phyloP scores from a whole-genome alignment of 2,888 invertebrate genomes.

The Ophonus ardosiacus region DNA sequence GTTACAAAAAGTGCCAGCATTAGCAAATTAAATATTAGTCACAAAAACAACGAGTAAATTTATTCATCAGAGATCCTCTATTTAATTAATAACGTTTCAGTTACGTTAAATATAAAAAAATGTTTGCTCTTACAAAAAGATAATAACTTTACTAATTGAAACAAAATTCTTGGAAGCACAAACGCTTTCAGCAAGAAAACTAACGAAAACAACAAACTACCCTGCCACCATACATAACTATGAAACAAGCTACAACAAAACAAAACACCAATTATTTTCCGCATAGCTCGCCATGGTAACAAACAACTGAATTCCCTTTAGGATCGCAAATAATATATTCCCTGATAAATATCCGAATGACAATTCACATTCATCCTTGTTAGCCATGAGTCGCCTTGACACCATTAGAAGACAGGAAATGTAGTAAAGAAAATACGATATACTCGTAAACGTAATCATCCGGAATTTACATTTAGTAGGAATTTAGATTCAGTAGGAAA shows the following conservation, averaged over 20 bases:
- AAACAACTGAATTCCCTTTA: background rate
- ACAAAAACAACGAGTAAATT: no score
- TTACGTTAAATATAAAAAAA: no score
- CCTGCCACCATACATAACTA: background rate
- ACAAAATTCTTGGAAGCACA: no score
- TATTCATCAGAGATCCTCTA: no score
- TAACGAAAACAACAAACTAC: no score
- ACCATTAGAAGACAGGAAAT: background rate
- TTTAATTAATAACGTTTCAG: no score
- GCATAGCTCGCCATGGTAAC: background rate
- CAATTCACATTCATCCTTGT: background rate
- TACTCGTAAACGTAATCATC: background rate
- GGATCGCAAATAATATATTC: background rate
- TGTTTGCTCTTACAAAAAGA: no score
- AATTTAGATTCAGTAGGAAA: background rate
- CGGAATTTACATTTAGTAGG: background rate
- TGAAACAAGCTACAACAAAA: background rate
- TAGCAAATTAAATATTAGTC: no score
- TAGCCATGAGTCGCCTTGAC: constrained; percentile 3
- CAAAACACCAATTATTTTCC: background rate
- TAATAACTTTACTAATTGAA: no score
- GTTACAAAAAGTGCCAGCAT: no score
- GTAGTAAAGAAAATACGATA: background rate
- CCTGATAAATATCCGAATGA: background rate
- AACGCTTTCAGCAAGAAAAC: no score